A percentile compares a stretch with the other conserved stretches of the same genome.
Conservation (phyloP, 2,888 invertebrate genomes). For the Brachypalpus laphriformis region DNA sequence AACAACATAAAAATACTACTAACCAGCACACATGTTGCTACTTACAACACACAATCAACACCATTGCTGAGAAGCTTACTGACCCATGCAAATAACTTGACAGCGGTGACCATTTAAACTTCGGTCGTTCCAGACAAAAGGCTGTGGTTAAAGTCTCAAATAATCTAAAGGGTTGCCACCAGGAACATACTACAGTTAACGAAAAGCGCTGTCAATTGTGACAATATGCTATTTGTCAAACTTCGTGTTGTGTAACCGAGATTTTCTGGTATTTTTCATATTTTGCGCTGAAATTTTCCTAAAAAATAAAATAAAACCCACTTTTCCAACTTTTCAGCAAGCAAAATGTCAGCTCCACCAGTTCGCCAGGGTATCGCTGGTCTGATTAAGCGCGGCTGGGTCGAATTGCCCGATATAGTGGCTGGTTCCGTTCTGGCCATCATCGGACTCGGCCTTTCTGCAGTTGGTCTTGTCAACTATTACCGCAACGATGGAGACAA, state of each 20-base stretch:
- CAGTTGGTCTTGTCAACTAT: constrained; percentile 84
- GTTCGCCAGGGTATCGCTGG: constrained; percentile 78
- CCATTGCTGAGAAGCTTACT: no score
- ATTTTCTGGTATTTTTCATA: constrained; percentile 24
- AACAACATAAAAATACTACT: no score
- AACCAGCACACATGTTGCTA: no score
- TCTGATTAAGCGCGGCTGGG: constrained; percentile 83
- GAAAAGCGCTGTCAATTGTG: constrained; percentile 15
- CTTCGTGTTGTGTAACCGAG: constrained; percentile 58
- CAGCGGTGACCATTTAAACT: no score
- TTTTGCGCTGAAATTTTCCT: background rate
- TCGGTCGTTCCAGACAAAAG: no score
- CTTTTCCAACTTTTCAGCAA: background rate
- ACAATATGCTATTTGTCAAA: constrained; percentile 38
- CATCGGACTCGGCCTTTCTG: constrained; percentile 84
- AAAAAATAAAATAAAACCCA: background rate
- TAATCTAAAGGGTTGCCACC: no score
- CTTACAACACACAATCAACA: no score
- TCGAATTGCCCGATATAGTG: constrained; percentile 89
- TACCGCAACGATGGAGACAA: constrained; percentile 86
- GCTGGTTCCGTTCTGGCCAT: constrained; percentile 85
- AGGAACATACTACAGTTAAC: background rate
- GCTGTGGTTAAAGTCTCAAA: no score
- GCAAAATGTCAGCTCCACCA: constrained; percentile 75
- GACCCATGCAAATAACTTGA: no score